Evolutionary conservation across 2,113 vertebrate genomes (phyloP), one percentile per base, ranked within the genome.

Genomic region (Motacilla alba): DNA sequence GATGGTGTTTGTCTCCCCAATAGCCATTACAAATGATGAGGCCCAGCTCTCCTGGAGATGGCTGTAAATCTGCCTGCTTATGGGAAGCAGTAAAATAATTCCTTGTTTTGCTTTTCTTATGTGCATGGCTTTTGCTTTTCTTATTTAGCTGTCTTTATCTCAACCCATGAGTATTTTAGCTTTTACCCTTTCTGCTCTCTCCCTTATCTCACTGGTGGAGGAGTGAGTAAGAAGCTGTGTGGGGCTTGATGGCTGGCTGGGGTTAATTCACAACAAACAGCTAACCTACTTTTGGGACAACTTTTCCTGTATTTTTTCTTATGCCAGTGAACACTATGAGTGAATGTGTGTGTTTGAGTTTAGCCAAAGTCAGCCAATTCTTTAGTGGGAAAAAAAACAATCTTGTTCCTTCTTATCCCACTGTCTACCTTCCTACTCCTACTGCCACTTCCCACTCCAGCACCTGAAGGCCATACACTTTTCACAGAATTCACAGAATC

Each of bases 161-260:
- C 53, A 60, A 23, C 4, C 22, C 18, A 39, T 23, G 8, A 52
- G 39, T 28, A 46, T 68, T 68, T 52, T 22, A 44, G 14, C 21
- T 86, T 68, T 60, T 27, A 46, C 18, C 18, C 11, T 60, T 69
- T 19, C 53, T 69, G 10, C 28, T 52, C 9, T 33, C 73, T 68
- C 33, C 11, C 6, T 44, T 52, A 33, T 37, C 63, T 60, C 46
- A 37, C 18, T 8, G 15, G 27, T 60, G 37, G 37, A 44, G 18
- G 63, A 33, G 11, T 4, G 22, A 52, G 17, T 0, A 0, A 60
- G 63, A 15, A 2, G 18, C 22, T 60, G 9, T 1, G 3, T 37
- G 46, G 46, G 27, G 9, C 6, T 60, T 23, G 46, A 15, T 39
- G 46, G 37, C 27, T 60, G 6, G 4, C 11, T 60, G 33, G 9